Evolutionary conservation across 2,888 invertebrate species (phyloP), one percentile per base, ranked within the genome.

Genomic region (Xanthorhoe spadicearia): DNA sequence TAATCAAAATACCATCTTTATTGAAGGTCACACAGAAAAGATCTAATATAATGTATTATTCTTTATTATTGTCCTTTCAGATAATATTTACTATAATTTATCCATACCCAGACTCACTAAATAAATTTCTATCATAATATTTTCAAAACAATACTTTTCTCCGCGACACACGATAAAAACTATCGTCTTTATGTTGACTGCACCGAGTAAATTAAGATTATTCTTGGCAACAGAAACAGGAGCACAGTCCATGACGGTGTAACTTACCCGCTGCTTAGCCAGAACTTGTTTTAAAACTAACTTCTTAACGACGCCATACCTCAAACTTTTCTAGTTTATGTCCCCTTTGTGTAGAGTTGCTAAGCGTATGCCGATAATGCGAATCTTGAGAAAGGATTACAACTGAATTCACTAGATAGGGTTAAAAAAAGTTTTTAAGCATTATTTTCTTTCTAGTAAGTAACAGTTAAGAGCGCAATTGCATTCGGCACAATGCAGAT

Each of bases 291-390:
- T 58, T 48, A 53, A 53, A 52, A 60, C 60, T 52, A 60, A 51
- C 38, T 38, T 51, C 35, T 18, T 38, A 59, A 59, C 58, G 50
- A 59, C 19, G 38, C 23, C 8, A 59, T 51, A 23, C 50, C 19
- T 59, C 58, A 59, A 59, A 59, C 58, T 59, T 59, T 59, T 51
- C 48, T 49, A 57, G 48, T 57, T 57, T 57, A 57, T 49, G 57
- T 57, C 32, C 48, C 48, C 57, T 57, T 8, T 32, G 48, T 32
- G 23, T 32, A 10, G 32, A 57, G 48, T 28, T 49, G 15, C 28
- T 32, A 57, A 57, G 57, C 48, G 48, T 48, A 57, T 57, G 32
- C 32, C 28, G 49, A 57, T 49, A 57, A 57, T 57, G 48, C 19
- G 23, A 13, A 23, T 51, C 23, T 23, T 17, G 13, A 8, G 6